A percentile compares a stretch with the other conserved stretches of the same genome.
Evolutionary conservation across 37 sponge, comb jelly and placozoan genomes (phyloP).

Genomic region (Hexactinellida sp.): DNA sequence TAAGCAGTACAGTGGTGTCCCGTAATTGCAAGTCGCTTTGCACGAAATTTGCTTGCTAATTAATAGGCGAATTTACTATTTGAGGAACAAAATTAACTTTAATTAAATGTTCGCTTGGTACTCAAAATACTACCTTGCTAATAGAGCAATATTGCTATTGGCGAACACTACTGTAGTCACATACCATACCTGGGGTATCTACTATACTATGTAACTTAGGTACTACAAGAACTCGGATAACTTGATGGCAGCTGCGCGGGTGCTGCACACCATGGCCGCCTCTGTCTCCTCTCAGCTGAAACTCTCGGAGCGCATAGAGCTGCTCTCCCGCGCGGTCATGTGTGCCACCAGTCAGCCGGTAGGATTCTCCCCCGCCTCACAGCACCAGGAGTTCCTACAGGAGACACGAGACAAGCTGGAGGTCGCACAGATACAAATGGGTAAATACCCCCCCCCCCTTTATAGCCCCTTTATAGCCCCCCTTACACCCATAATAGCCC

Average conservation of each 20-base stretch:
- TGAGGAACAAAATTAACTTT: too few relatives aligned
- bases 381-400: constrained; percentile 72
- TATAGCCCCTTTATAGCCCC: too few relatives aligned
- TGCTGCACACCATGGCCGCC: constrained; percentile 71
- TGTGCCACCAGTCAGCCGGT: constrained; percentile 76
- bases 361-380: constrained; percentile 27
- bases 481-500: background rate
- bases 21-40: too few relatives aligned
- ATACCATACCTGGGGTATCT: too few relatives aligned
- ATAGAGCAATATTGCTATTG: too few relatives aligned
- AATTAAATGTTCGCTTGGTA: too few relatives aligned
- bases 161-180: too few relatives aligned
- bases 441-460: background rate
- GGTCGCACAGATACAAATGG: constrained; percentile 29
- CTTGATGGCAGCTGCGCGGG: constrained; percentile 71
- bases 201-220: too few relatives aligned
- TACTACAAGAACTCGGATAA: constrained; percentile 79
- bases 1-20: too few relatives aligned
- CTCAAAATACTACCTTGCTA: too few relatives aligned
- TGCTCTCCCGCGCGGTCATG: constrained; percentile 86
- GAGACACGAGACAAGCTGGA: constrained; percentile 93
- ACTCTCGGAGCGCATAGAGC: constrained; percentile 73
- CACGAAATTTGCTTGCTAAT: too few relatives aligned
- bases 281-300: constrained; percentile 16
- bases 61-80: too few relatives aligned